phyloP scores from a whole-genome alignment of 2,113 vertebrate species.

The Erythrolamprus reginae region DNA sequence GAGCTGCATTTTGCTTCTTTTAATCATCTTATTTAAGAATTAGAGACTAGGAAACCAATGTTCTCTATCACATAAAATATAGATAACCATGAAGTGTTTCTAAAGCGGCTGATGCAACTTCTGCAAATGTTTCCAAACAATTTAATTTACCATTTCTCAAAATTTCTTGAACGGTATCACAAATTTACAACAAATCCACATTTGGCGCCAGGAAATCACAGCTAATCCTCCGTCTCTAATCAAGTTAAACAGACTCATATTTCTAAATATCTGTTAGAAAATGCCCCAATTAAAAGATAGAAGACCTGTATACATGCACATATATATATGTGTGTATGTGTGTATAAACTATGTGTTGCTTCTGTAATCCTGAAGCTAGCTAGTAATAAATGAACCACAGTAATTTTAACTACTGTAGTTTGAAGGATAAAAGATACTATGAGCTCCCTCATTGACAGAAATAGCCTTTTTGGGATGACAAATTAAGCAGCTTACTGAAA shows the following conservation, averaged over 20 bases:
- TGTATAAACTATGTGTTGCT: background rate
- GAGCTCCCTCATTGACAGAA: background rate
- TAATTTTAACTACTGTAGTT: background rate
- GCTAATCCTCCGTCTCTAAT: background rate
- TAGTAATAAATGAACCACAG: background rate
- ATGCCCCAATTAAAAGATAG: background rate
- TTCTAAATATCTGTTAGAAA: background rate
- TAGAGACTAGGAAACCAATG: background rate
- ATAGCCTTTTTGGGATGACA: background rate
- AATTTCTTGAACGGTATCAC: background rate
- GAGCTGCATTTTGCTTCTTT: background rate
- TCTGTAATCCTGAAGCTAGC: background rate
- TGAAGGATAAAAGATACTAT: background rate
- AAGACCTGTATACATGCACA: background rate
- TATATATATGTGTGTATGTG: background rate
- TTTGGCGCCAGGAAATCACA: background rate
- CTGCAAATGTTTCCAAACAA: background rate
- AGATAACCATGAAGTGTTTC: background rate
- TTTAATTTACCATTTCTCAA: background rate
- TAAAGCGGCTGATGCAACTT: background rate
- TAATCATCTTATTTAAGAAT: conserved; percentile 5
- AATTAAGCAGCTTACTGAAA: background rate
- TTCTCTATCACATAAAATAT: conserved; percentile 5
- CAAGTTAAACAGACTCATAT: background rate
- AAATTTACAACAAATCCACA: background rate